These are phyloP conservation scores for Staurois parvus DNA, from an alignment of 2,797 vertebrate species.

Conservation along the genomic window DNA sequence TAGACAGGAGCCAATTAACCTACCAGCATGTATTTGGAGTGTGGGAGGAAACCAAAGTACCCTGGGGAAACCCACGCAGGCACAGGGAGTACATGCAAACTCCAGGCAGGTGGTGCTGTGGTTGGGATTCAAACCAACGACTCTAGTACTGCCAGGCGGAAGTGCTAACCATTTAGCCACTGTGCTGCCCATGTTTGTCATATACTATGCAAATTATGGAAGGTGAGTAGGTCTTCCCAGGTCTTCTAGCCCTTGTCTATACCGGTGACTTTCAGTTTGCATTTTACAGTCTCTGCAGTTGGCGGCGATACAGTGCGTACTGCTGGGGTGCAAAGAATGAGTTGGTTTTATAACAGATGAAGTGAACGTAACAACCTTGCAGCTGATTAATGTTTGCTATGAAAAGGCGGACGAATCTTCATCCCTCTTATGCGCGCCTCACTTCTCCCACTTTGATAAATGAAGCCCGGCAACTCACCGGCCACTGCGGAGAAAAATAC, in stretches of 20 bases:
- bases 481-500: constrained; percentile 36
- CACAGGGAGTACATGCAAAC: no score
- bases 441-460: constrained; percentile 36
- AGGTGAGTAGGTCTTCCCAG: neutral
- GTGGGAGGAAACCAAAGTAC: no score
- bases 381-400: constrained; percentile 59
- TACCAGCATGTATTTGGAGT: no score
- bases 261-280: neutral
- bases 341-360: constrained; percentile 20
- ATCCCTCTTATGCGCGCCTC: constrained; percentile 28
- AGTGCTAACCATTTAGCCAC: no score
- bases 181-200: no score
- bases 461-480: neutral
- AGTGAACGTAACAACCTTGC: constrained; percentile 20
- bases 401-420: constrained; percentile 36
- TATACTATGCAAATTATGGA: neutral
- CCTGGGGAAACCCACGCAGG: no score
- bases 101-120: no score
- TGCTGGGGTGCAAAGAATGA: constrained; percentile 16
- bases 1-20: no score
- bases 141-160: no score
- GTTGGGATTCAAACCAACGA: no score
- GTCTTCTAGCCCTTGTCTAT: neutral
- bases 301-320: neutral
- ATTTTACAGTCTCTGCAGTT: neutral